phyloP scores from a whole-genome alignment of 2,888 invertebrate genomes.

The Diadegma fenestrale region DNA sequence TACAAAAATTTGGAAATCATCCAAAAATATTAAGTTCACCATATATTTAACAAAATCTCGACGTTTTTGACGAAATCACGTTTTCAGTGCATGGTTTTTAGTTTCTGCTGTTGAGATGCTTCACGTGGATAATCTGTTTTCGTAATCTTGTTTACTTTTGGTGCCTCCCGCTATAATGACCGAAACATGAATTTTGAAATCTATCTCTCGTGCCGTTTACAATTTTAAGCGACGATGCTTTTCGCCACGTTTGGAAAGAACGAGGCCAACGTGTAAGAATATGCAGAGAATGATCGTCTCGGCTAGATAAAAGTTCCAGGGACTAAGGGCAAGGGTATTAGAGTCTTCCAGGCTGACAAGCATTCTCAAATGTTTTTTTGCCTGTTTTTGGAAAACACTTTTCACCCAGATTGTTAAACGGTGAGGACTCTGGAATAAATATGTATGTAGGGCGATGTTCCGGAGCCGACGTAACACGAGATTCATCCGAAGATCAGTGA shows the following conservation, averaged over 20 bases:
- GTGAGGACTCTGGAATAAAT: conserved; percentile 22
- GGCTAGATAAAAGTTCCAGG: conserved; percentile 46
- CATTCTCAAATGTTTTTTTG: background rate
- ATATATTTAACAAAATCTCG: too few species aligned
- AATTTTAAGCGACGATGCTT: conserved; percentile 27
- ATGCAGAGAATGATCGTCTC: conserved; percentile 33
- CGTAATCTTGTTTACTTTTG: conserved; percentile 35
- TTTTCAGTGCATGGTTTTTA: conserved; percentile 18
- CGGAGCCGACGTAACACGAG: conserved; percentile 61
- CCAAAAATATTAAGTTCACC: too few species aligned
- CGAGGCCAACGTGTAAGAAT: conserved; percentile 41
- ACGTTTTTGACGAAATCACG: too few species aligned
- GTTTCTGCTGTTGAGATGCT: background rate
- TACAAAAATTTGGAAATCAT: too few species aligned
- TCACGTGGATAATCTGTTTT: conserved; percentile 27
- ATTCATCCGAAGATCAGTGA: conserved; percentile 64
- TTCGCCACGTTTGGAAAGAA: conserved; percentile 20
- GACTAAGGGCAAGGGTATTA: conserved; percentile 7
- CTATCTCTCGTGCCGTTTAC: conserved; percentile 2
- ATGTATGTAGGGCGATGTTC: conserved; percentile 40
- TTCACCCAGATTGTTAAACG: conserved; percentile 41
- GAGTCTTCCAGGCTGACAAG: conserved; percentile 1
- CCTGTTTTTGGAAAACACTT: conserved; percentile 2
- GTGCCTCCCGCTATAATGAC: conserved; percentile 26
- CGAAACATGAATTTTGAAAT: conserved; percentile 30